Evolutionary conservation across 2,797 vertebrate species (phyloP).

Genomic region (Hirundo rustica): DNA sequence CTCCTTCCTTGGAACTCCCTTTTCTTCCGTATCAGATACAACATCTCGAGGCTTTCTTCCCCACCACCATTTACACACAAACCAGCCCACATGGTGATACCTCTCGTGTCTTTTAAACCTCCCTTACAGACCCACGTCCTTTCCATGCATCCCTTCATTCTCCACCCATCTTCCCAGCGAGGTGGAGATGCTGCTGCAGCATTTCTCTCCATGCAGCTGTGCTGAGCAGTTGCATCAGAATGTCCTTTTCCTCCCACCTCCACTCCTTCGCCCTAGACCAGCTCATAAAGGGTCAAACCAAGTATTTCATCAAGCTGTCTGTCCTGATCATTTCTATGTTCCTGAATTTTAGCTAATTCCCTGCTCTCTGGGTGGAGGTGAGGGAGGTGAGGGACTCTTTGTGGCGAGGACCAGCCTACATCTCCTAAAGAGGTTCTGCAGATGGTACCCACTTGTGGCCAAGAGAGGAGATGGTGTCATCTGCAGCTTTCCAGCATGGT

Average conservation of each 20-base stretch:
- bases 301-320: neutral
- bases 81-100: neutral
- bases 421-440: neutral
- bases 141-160: neutral
- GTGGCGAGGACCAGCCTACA: neutral
- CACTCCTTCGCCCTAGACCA: neutral
- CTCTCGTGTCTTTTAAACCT: neutral
- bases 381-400: neutral
- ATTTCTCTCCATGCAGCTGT: neutral
- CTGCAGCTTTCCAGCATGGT: neutral
- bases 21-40: neutral
- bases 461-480: neutral
- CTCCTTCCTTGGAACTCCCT: neutral
- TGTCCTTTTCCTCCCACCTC: neutral
- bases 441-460: neutral
- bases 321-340: neutral
- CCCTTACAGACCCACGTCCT: fast-evolving
- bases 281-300: neutral
- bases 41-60: neutral
- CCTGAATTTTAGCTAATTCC: neutral
- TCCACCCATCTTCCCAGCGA: neutral
- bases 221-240: neutral
- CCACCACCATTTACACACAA: neutral
- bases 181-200: neutral
- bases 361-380: neutral